Percentiles rank a stretch among this genome's conserved stretches.
Evolutionary conservation across 1,140 invertebrate species (phyloP).

Genomic region (Drosophila truncata): DNA sequence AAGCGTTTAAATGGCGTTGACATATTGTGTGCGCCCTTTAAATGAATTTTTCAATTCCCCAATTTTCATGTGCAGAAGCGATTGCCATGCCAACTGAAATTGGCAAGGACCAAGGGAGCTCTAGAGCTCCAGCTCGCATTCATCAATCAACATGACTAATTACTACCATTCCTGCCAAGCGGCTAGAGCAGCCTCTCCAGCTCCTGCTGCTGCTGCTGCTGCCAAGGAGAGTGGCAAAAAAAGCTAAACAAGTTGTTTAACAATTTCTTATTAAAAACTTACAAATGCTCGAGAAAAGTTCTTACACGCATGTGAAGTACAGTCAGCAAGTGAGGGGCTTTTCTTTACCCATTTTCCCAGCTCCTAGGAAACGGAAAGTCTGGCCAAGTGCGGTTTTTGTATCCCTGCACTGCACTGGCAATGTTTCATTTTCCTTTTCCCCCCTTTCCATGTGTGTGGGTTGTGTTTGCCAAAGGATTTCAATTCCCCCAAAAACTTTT

Average conservation of each 20-base stretch:
- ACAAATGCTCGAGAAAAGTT: constrained; percentile 64
- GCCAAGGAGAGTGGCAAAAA: constrained; percentile 25
- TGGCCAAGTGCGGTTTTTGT: constrained; percentile 70
- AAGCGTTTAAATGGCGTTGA: constrained; percentile 74
- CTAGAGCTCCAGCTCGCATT: constrained; percentile 34
- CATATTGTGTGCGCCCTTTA: constrained; percentile 58
- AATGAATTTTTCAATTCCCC: constrained; percentile 55
- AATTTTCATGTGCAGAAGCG: constrained; percentile 21
- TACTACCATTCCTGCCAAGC: constrained; percentile 70
- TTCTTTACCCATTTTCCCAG: constrained; percentile 19
- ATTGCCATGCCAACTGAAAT: constrained; percentile 28
- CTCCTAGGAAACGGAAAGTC: constrained; percentile 41
- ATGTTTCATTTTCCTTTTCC: constrained; percentile 55
- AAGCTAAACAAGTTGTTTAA: constrained; percentile 72
- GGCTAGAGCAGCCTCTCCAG: constrained; percentile 8
- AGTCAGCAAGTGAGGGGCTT: neutral
- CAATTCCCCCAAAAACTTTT: constrained; percentile 76
- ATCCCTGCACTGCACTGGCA: constrained; percentile 44
- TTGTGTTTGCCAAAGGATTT: constrained; percentile 71
- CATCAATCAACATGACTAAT: constrained; percentile 82
- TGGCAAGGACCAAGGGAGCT: constrained; percentile 3
- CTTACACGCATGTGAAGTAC: constrained; percentile 59
- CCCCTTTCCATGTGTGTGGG: constrained; percentile 3
- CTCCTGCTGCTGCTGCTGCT: neutral
- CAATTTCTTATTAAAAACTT: constrained; percentile 83